These are phyloP conservation scores for Ectemnius cavifrons DNA, from an alignment of 2,888 invertebrate species.

Conservation along the genomic window DNA sequence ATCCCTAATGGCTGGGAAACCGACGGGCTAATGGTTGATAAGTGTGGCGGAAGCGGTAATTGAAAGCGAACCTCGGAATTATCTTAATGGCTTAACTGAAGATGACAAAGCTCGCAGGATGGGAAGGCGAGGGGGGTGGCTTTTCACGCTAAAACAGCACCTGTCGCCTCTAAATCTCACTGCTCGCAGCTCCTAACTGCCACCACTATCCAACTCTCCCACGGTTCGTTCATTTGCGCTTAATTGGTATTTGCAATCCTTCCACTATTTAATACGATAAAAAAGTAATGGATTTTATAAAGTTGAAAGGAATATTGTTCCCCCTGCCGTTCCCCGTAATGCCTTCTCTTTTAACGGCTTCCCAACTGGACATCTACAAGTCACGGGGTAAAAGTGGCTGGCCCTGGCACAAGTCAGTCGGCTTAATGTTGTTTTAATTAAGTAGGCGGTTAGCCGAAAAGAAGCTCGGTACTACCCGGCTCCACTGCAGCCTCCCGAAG, in stretches of 20 bases:
- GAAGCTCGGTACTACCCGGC: slow-evolving; percentile 53
- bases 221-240: slow-evolving; percentile 31
- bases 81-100: not conserved
- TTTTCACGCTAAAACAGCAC: slow-evolving; percentile 55
- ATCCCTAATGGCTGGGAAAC: slow-evolving; percentile 3
- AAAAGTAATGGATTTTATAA: not conserved
- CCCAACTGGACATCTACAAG: too few species aligned
- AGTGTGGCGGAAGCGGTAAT: slow-evolving; percentile 1
- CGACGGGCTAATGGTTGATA: not conserved
- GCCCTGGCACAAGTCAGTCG: slow-evolving; percentile 50
- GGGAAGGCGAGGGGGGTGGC: slow-evolving; percentile 27
- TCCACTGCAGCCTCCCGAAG: slow-evolving; percentile 59
- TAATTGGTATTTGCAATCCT: slow-evolving; percentile 39
- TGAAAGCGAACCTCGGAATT: not conserved
- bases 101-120: slow-evolving; percentile 25
- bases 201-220: slow-evolving; percentile 17
- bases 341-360: too few species aligned
- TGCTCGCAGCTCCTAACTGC: slow-evolving; percentile 62
- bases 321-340: too few species aligned
- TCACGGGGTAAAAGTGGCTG: slow-evolving; percentile 15
- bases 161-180: slow-evolving; percentile 73
- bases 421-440: slow-evolving; percentile 77
- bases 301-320: not conserved
- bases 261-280: too few species aligned
- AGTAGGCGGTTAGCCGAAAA: slow-evolving; percentile 75